Base-by-base conservation (phyloP, 2,113 vertebrate species). In the Synodontis membranacea region DNA sequence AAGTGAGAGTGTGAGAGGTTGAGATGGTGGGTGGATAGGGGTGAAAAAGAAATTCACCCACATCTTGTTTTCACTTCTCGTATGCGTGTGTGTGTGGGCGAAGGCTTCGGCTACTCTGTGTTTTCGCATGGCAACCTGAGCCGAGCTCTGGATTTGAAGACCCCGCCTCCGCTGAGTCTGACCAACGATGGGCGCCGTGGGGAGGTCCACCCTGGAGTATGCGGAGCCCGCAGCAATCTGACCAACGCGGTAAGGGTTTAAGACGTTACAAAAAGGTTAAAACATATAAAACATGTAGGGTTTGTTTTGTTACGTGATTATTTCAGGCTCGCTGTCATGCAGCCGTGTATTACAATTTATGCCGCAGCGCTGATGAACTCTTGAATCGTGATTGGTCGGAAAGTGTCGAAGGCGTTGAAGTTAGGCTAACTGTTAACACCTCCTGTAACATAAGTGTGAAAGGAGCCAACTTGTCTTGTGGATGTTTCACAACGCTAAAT, bases 101-200 rank as follows among this genome's bases (percentile, higher is more conserved):
- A 90, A 98, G 97, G 96, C 79, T 92, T 96, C 1, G 90, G 95
- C 86, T 97, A 96, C 92, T 95, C 97, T 0, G 90, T 97, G 89
- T 96, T 97, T 92, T 94, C 97, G 0, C 87, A 96, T 0, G 88
- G 94, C 86, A 94, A 93, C 93, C 94, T 97, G 70, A 95, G 90
- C 84, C 92, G 95, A 78, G 88, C 93, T 15, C 88, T 96, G 94
- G 92, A 96, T 83, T 95, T 95, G 93, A 98, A 96, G 91, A 96
- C 94, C 0, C 94, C 97, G 0, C 95, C 96, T 0, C 94, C 96
- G 0, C 89, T 97, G 82, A 96, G 92, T 90, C 91, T 96, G 92
- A 93, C 94, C 15, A 17, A 91, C 0, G 97, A 98, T 0, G 93
- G 92, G 44, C 91, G 94, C 31, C 94, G 96, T 0, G 88, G 92